These are phyloP conservation scores for Serripes groenlandicus DNA, from an alignment of 2,888 invertebrate species.

Conservation along the genomic window DNA sequence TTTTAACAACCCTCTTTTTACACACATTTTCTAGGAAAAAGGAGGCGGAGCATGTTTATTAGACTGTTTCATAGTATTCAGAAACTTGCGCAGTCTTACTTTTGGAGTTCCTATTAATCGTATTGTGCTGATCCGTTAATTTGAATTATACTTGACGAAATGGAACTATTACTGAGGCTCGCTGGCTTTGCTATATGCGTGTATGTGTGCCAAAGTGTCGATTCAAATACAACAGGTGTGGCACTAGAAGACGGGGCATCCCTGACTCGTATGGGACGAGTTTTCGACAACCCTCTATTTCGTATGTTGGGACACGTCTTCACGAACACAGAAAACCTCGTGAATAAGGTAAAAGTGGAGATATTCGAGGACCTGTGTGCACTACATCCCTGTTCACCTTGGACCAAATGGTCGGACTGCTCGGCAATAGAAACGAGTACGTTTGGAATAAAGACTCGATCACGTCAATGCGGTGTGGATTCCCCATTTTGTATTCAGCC, in stretches of 20 bases:
- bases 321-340: background rate
- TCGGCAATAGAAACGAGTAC: background rate
- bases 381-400: constrained; percentile 5
- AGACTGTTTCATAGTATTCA: too few relatives aligned
- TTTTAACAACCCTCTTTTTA: too few relatives aligned
- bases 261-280: background rate
- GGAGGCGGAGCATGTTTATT: too few relatives aligned
- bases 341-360: background rate
- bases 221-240: too few relatives aligned
- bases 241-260: background rate
- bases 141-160: too few relatives aligned
- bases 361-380: constrained; percentile 17
- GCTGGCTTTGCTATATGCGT: too few relatives aligned
- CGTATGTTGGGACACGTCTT: constrained; percentile 14
- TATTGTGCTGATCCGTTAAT: too few relatives aligned
- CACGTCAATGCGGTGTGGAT: constrained; percentile 4
- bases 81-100: too few relatives aligned
- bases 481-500: constrained; percentile 19
- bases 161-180: too few relatives aligned
- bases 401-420: constrained; percentile 12
- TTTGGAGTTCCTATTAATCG: too few relatives aligned
- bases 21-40: too few relatives aligned
- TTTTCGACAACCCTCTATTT: constrained; percentile 15
- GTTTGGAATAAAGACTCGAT: constrained; percentile 1
- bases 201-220: too few relatives aligned